These are phyloP conservation scores for Dicranocentrus wangi DNA, from an alignment of 2,888 invertebrate species.

Conservation along the genomic window DNA sequence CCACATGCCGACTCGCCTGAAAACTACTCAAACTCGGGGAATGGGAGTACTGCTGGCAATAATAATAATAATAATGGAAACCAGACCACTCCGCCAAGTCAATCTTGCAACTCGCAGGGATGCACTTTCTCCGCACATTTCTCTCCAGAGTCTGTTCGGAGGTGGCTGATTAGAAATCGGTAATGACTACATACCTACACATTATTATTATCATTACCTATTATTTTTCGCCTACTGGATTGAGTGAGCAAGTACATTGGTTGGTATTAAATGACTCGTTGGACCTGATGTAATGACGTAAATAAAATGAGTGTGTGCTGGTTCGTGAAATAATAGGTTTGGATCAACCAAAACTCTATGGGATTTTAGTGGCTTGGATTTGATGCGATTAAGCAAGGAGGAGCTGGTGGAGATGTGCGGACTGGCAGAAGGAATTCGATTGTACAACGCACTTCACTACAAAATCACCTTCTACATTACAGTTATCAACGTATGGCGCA, in stretches of 20 bases:
- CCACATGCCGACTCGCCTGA: conserved; percentile 72
- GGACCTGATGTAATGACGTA: too few species aligned
- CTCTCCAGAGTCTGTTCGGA: conserved; percentile 71
- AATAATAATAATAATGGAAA: conserved; percentile 9
- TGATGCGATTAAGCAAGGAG: conserved; percentile 90
- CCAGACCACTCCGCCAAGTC: neutral
- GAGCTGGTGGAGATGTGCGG: conserved; percentile 96
- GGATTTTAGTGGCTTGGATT: conserved; percentile 88
- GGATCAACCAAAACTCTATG: conserved; percentile 71
- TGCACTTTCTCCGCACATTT: conserved; percentile 70
- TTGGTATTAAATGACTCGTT: too few species aligned
- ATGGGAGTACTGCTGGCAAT: conserved; percentile 43
- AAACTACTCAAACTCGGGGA: conserved; percentile 66
- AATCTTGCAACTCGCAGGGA: neutral
- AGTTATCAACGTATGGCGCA: conserved; percentile 62
- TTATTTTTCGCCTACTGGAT: too few species aligned
- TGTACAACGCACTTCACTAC: conserved; percentile 90
- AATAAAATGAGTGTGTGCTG: too few species aligned
- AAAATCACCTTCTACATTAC: conserved; percentile 76
- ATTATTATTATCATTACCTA: too few species aligned
- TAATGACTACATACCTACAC: too few species aligned
- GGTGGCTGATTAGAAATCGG: conserved; percentile 72
- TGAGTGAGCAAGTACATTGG: too few species aligned
- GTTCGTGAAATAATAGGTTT: conserved; percentile 67
- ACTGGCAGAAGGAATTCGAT: conserved; percentile 92